These are phyloP conservation scores for Eilema depressum DNA, from an alignment of 2,888 invertebrate genomes.

Conservation along the genomic window DNA sequence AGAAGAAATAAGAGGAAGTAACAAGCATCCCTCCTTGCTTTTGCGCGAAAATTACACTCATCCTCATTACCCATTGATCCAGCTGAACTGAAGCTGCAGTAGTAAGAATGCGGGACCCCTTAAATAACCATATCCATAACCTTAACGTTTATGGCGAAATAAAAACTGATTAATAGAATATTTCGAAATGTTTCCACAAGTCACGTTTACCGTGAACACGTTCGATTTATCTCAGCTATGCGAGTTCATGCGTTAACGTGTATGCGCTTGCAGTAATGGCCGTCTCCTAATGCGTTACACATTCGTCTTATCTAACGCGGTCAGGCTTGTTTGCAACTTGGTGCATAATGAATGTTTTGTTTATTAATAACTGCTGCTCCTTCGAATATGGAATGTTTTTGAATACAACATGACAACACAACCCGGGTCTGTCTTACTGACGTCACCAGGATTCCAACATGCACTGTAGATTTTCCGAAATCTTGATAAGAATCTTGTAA, in stretches of 20 bases:
- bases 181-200: constrained; percentile 1
- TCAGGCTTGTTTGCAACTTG: constrained; percentile 1
- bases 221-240: constrained; percentile 24
- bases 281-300: constrained; percentile 16
- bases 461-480: neutral
- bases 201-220: constrained; percentile 15
- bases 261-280: constrained; percentile 11
- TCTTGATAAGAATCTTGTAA: too few relatives aligned
- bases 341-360: constrained; percentile 14
- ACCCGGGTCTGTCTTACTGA: neutral
- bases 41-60: too few relatives aligned
- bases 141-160: neutral
- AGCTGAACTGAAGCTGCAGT: too few relatives aligned
- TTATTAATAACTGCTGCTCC: constrained; percentile 6
- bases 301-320: constrained; percentile 36
- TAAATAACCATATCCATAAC: too few relatives aligned
- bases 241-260: constrained; percentile 7
- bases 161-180: constrained; percentile 6
- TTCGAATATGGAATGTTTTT: neutral
- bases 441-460: neutral
- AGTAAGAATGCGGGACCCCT: too few relatives aligned
- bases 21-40: too few relatives aligned
- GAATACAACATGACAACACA: neutral
- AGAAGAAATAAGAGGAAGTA: too few relatives aligned
- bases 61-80: too few relatives aligned